These are phyloP conservation scores for Adrianichthys oophorus DNA, from an alignment of 2,797 vertebrate genomes.

Conservation along the genomic window DNA sequence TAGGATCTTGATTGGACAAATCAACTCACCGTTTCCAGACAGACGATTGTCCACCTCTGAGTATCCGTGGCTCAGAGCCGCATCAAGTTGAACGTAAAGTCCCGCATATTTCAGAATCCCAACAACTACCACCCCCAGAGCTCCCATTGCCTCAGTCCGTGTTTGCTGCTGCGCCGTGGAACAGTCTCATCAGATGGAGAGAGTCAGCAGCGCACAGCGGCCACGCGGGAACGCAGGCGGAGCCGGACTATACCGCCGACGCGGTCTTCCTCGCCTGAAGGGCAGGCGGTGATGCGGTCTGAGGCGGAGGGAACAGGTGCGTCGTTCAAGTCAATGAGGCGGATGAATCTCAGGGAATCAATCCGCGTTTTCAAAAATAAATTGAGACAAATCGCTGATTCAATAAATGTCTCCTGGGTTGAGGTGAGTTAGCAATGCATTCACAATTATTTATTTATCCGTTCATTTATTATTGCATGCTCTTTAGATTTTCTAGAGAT, in stretches of 20 bases:
- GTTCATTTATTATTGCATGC: too few relatives aligned
- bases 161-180: conserved; percentile 50
- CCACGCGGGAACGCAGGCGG: conserved; percentile 33
- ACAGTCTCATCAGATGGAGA: conserved; percentile 69
- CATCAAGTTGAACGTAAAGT: conserved; percentile 87
- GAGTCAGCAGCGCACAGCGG: conserved; percentile 27
- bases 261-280: conserved; percentile 49
- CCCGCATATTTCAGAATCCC: conserved; percentile 85
- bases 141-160: conserved; percentile 73
- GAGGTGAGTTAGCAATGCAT: too few relatives aligned
- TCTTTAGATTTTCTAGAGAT: too few relatives aligned
- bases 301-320: conserved; percentile 50
- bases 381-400: too few relatives aligned
- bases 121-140: conserved; percentile 77
- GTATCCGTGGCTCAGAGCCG: conserved; percentile 71
- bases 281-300: conserved; percentile 72
- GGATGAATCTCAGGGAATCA: conserved; percentile 77
- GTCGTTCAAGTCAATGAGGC: conserved; percentile 69
- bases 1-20: background rate
- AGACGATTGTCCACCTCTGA: conserved; percentile 80
- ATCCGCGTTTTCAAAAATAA: too few relatives aligned
- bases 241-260: conserved; percentile 17
- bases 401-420: too few relatives aligned
- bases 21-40: conserved; percentile 83
- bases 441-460: too few relatives aligned